These are phyloP conservation scores for Microplitis demolitor DNA, from an alignment of 1,140 invertebrate genomes.

Conservation along the genomic window DNA sequence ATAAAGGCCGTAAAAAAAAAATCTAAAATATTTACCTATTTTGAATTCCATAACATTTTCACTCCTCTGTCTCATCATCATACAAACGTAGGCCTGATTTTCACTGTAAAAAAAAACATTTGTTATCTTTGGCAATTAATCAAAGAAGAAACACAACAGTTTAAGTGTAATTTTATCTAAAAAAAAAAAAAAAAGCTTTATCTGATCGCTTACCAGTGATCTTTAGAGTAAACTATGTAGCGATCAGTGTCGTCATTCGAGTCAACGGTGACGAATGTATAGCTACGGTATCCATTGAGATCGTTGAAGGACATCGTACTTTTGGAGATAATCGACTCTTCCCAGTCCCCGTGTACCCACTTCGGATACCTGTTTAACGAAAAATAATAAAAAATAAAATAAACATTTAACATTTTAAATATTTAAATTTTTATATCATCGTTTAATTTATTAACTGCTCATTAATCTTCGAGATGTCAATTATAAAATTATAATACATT, in stretches of 20 bases:
- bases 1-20: not conserved
- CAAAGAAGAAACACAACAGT: not conserved
- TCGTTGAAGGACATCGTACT: constrained; percentile 70
- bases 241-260: constrained; percentile 53
- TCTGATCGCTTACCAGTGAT: constrained; percentile 52
- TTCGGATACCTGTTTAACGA: constrained; percentile 64
- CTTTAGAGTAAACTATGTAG: constrained; percentile 54
- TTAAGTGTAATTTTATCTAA: no score
- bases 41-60: constrained; percentile 71
- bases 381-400: constrained; percentile 27
- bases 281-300: constrained; percentile 69
- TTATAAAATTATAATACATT: not conserved
- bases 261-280: constrained; percentile 67
- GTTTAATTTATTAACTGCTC: no score
- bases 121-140: constrained; percentile 7
- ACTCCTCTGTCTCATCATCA: constrained; percentile 68
- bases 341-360: constrained; percentile 72
- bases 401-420: not conserved
- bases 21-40: constrained; percentile 39
- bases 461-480: not conserved
- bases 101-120: constrained; percentile 61
- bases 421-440: not conserved
- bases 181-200: not conserved
- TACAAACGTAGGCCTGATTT: constrained; percentile 69
- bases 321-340: constrained; percentile 67